Evolutionary conservation across 2,797 vertebrate genomes (phyloP).

Genomic region (Chromis chromis): DNA sequence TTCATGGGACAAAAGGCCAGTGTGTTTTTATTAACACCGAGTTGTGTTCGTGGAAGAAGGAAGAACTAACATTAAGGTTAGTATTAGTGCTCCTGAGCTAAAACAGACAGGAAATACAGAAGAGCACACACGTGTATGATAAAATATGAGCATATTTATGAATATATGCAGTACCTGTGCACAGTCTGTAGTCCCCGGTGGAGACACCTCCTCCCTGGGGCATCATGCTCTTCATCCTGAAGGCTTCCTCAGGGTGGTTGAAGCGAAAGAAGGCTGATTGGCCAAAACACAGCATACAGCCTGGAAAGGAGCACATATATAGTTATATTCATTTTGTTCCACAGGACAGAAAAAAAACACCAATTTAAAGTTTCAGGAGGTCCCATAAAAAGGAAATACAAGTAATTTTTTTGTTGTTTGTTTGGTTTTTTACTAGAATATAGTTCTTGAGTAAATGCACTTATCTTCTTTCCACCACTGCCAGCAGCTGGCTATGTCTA

Average conservation of each 20-base stretch:
- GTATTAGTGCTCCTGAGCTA: not conserved
- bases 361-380: not conserved
- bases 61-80: not conserved
- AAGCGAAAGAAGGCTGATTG: slow-evolving; percentile 95
- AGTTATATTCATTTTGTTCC: not conserved
- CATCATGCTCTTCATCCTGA: slow-evolving; percentile 97
- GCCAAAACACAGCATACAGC: slow-evolving; percentile 97
- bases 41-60: slow-evolving; percentile 7
- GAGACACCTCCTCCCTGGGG: slow-evolving; percentile 79
- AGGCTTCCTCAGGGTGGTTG: slow-evolving; percentile 96
- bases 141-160: not conserved
- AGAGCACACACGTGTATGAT: not conserved
- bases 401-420: too few species aligned
- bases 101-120: slow-evolving; percentile 22
- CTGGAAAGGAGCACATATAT: slow-evolving; percentile 75
- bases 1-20: slow-evolving; percentile 36
- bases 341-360: not conserved
- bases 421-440: too few species aligned
- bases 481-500: not conserved
- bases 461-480: not conserved
- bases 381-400: too few species aligned
- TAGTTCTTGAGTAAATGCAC: too few species aligned
- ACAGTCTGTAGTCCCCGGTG: slow-evolving; percentile 68
- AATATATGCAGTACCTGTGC: slow-evolving; percentile 82
- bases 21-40: slow-evolving; percentile 31